Base-by-base conservation (phyloP, 2,888 invertebrate genomes). In the Oxycera nigricornis region DNA sequence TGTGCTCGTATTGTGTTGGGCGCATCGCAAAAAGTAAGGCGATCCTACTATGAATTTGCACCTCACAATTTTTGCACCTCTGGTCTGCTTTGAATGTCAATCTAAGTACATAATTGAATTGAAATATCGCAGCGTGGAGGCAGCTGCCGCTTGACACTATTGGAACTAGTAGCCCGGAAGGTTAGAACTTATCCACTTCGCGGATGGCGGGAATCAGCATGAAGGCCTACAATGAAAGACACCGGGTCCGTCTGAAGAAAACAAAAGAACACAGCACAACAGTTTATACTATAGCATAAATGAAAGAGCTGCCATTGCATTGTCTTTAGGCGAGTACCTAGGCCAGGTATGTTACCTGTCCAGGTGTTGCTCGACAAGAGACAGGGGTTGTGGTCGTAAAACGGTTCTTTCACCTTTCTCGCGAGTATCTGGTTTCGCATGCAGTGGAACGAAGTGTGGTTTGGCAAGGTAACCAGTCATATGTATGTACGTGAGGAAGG, bases 341-440 rank as follows among this genome's bases (percentile, higher is more conserved):
- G 26, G n/a, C 11, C 1, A 67, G 14, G 46, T 22, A 68, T 20
- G n/a, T 50, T 50, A 26, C 68, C 24, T 68, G 50, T n/a, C 52
- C 50, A 50, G 68, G 55, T 70, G 67, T 52, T 61, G 28, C 30
- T 26, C 39, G 7, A 9, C 30, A 74, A 14, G 55, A 39, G 39
- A 31, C 41, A 68, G 67, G 55, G 24, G 35, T 59, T 50, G 59
- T 9, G 46, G 26, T 52, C 55, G 31, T 52, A 70, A 70, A 72
- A 72, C 70, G 62, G 74, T 74, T 74, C 74, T 74, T 74, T 74
- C 72, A 74, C 74, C 74, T 74, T 72, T 74, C 74, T 70, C 74
- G 74, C 74, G 72, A 28, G 17, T 70, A 70, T 74, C 31, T 52
- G 14, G 30, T 70, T 70, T 52, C 70, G 20, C 39, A 14, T 50